Evolutionary conservation across 2,888 invertebrate species (phyloP), one percentile per base, ranked within the genome.

Genomic region (Abrostola tripartita): DNA sequence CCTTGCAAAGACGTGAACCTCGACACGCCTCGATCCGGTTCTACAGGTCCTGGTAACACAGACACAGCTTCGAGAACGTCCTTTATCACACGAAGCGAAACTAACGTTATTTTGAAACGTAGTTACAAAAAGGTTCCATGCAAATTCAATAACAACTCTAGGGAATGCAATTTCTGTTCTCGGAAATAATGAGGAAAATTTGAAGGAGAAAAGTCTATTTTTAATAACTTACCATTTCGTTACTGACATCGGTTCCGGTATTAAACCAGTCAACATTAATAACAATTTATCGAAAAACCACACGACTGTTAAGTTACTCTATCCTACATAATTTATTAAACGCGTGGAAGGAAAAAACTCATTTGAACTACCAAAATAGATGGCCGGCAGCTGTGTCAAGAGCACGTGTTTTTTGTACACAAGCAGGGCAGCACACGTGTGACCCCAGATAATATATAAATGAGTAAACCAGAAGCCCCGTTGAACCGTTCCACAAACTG

Each of bases 381-480:
- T 71, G 73, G 56, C 53, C 67, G 69, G 78, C 88, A 88, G 88
- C 87, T 87, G 88, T 84, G 86, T 85, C 82, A 85, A 85, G 87
- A 85, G 76, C 88, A 84, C 87, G 85, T 88, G 88, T 79, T 71
- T 79, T 80, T 78, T 83, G 78, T 85, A 82, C 76, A 84, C 81
- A 82, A 74, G 81, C 75, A 75, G 75, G 74, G 71, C 71, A 79
- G 63, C 77, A 85, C 86, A 87, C 83, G 82, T 87, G 86, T 81
- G 69, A 69, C 78, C 66, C 71, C 65, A 54, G 60, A 76, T 72
- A 71, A 67, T 69, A 73, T 44, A 66, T 65, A 59, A 56, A 73
- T 57, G 50, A 78, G 67, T 61, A 69, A 69, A 70, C 65, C 50
- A 42, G 41, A 41, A 56, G 51, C 12, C 58, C 50, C 58, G 57